Evolutionary conservation across 1,140 invertebrate genomes (phyloP).

Genomic region (Drosophila bocki): DNA sequence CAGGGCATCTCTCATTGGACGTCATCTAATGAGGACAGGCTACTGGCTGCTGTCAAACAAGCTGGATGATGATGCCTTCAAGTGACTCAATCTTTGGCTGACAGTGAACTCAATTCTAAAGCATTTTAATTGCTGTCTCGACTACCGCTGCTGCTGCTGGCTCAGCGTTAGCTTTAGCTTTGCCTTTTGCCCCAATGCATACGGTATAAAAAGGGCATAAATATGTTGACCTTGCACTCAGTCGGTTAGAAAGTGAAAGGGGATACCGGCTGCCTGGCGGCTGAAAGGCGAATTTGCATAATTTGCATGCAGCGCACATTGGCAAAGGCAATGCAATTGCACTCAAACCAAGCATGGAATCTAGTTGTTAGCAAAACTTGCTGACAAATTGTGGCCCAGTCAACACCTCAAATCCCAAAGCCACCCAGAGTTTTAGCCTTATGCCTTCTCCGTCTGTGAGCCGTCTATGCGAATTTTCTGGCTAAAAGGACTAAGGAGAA

Average conservation of each 20-base stretch:
- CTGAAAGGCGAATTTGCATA: constrained; percentile 70
- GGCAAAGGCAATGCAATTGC: constrained; percentile 25
- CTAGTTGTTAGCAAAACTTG: constrained; percentile 68
- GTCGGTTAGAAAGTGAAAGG: constrained; percentile 71
- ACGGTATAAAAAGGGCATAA: constrained; percentile 43
- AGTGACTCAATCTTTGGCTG: constrained; percentile 61
- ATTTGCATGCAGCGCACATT: constrained; percentile 54
- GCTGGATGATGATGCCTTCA: constrained; percentile 24
- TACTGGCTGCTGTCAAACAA: constrained; percentile 47
- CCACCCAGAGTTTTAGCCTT: constrained; percentile 7
- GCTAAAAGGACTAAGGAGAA: constrained; percentile 55
- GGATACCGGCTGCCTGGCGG: background rate
- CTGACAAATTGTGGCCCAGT: constrained; percentile 72
- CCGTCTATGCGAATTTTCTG: constrained; percentile 43
- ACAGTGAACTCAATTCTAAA: constrained; percentile 48
- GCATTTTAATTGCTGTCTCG: constrained; percentile 65
- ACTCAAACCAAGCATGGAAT: constrained; percentile 55
- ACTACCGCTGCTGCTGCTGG: background rate
- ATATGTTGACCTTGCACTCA: constrained; percentile 77
- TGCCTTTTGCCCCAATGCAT: constrained; percentile 8
- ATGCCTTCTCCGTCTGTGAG: constrained; percentile 48
- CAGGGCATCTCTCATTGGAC: constrained; percentile 12
- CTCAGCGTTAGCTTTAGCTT: constrained; percentile 12
- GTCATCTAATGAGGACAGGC: constrained; percentile 39
- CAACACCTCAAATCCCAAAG: constrained; percentile 52